Conservation (phyloP, 2,113 vertebrate genomes). For the Corythaeola cristata region DNA sequence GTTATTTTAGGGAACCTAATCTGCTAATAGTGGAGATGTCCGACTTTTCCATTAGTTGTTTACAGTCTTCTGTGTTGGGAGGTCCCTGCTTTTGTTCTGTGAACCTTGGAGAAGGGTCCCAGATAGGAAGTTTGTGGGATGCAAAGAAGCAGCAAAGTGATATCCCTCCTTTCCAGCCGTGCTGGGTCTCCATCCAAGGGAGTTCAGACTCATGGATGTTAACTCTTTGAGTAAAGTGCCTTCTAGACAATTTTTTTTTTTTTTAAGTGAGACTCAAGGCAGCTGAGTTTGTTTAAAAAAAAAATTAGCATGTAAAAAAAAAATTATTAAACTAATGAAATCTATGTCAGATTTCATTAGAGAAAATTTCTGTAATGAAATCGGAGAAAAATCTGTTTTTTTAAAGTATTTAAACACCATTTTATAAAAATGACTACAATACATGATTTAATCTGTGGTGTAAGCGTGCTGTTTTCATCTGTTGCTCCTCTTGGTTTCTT, state of each 20-base stretch:
- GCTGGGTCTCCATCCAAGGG: neutral
- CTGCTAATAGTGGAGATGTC: accelerated
- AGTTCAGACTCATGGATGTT: neutral
- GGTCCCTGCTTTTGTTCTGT: neutral
- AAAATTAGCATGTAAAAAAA: too few species aligned
- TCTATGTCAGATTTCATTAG: too few species aligned
- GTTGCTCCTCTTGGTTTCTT: neutral
- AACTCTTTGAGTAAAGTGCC: neutral
- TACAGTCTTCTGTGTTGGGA: too few species aligned
- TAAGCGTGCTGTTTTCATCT: neutral
- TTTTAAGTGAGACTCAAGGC: neutral
- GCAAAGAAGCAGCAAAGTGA: too few species aligned
- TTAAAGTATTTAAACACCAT: neutral
- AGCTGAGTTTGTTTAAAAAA: too few species aligned
- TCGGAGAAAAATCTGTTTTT: neutral
- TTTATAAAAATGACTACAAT: neutral
- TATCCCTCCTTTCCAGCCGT: neutral
- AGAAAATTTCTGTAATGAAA: too few species aligned
- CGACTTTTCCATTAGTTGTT: neutral
- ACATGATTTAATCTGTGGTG: neutral
- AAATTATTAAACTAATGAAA: neutral
- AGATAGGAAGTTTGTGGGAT: neutral
- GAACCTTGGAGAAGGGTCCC: neutral
- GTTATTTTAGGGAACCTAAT: neutral
- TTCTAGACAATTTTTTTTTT: neutral